Percentiles rank a stretch among this genome's conserved stretches.
Conservation (phyloP, 1,140 invertebrate genomes). For the Sycobia sp. region DNA sequence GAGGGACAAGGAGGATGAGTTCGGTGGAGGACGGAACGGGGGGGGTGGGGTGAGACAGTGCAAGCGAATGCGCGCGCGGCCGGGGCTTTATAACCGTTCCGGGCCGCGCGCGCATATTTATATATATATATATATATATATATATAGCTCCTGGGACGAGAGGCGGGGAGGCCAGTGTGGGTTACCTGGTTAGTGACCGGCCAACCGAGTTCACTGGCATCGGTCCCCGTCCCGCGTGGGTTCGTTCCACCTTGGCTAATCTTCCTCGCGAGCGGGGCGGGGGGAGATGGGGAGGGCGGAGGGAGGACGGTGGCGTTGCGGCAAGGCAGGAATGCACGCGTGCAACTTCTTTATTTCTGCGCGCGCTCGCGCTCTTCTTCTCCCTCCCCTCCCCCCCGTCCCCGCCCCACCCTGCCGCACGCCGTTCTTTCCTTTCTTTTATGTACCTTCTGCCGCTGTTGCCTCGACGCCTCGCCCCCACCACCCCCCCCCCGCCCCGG, state of each 20-base stretch:
- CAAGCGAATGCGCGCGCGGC: neutral
- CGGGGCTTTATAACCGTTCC: slow-evolving; percentile 42
- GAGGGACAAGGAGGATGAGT: neutral
- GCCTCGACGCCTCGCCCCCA: too few relatives aligned
- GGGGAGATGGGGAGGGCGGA: slow-evolving; percentile 27
- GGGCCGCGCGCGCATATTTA: slow-evolving; percentile 40
- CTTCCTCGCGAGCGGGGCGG: slow-evolving; percentile 45
- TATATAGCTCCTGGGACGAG: slow-evolving; percentile 24
- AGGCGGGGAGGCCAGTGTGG: slow-evolving; percentile 53
- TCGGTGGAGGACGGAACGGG: too few relatives aligned
- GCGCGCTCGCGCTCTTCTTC: neutral
- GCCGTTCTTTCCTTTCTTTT: slow-evolving; percentile 2
- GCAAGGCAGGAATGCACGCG: too few relatives aligned
- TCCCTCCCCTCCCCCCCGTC: slow-evolving; percentile 11
- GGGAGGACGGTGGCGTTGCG: too few relatives aligned
- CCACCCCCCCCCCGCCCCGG: too few relatives aligned
- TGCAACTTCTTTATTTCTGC: slow-evolving; percentile 21
- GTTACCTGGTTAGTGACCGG: slow-evolving; percentile 65
- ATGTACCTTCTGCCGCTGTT: slow-evolving; percentile 33
- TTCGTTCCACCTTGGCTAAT: slow-evolving; percentile 58
- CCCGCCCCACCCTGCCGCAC: neutral
- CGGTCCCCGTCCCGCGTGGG: slow-evolving; percentile 52
- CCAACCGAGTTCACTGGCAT: slow-evolving; percentile 64
- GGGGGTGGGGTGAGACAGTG: too few relatives aligned
- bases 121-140: slow-evolving; percentile 28